Percentiles rank a stretch among this genome's conserved stretches.
These are phyloP conservation scores for Zoanthus gigantus DNA, from an alignment of 92 coral and sea anemone species.

Conservation along the genomic window DNA sequence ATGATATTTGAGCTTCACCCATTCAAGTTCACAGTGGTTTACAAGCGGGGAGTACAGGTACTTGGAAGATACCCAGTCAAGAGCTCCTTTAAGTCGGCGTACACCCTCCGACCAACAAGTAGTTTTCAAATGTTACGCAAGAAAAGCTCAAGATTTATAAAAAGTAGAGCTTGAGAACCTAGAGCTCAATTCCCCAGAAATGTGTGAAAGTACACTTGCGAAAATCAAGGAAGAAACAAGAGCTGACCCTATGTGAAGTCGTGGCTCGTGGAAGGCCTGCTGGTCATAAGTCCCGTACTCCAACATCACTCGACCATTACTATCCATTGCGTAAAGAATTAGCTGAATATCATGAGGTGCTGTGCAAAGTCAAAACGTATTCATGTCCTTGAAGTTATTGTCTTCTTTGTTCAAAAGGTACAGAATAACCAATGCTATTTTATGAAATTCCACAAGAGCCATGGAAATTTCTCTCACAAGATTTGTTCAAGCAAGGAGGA, in stretches of 20 bases:
- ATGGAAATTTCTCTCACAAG: constrained; percentile 32
- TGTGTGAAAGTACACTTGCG: too few species aligned
- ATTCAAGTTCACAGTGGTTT: constrained; percentile 37
- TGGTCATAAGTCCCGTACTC: not conserved
- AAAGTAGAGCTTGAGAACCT: constrained; percentile 29
- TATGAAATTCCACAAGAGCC: constrained; percentile 54
- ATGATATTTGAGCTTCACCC: constrained; percentile 46
- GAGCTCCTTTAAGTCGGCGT: constrained; percentile 22
- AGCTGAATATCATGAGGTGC: constrained; percentile 7
- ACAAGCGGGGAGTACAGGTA: constrained; percentile 42
- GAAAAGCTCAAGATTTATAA: not conserved
- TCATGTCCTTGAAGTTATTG: not conserved
- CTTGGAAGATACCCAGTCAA: constrained; percentile 51
- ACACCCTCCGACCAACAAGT: constrained; percentile 20
- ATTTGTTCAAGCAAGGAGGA: constrained; percentile 48
- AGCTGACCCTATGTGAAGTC: not conserved
- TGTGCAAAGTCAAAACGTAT: constrained; percentile 33
- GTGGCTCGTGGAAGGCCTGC: constrained; percentile 27
- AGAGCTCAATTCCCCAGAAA: constrained; percentile 26
- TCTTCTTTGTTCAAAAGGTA: not conserved
- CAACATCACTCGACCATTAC: constrained; percentile 19
- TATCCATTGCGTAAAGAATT: constrained; percentile 19
- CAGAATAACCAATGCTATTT: constrained; percentile 43
- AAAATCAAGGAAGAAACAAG: too few species aligned
- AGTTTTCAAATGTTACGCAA: not conserved